Evolutionary conservation across 2,113 vertebrate species (phyloP).

Genomic region (human): GRCh38 chr16:4610501-4611000

Average conservation of each 20-base stretch:
- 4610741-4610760: not conserved
- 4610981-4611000: not conserved
- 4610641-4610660: not conserved
- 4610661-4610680: not conserved
- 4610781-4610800: not conserved
- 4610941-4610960: too few species aligned
- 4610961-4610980: not conserved
- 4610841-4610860: not conserved
- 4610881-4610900: not conserved
- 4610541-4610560: constrained; percentile 96
- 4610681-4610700: not conserved
- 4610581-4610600: not conserved
- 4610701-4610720: not conserved
- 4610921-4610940: not conserved
- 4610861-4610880: not conserved
- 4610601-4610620: not conserved
- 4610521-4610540: constrained; percentile 99
- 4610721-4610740: not conserved
- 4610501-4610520: constrained; percentile 96
- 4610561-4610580: constrained; percentile 57
- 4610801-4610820: not conserved
- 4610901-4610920: not conserved
- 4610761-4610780: not conserved
- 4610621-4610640: not conserved
- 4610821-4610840: not conserved